Evolutionary conservation across 2,888 invertebrate genomes (phyloP), one percentile per base, ranked within the genome.

Genomic region (Agrotis exclamationis): DNA sequence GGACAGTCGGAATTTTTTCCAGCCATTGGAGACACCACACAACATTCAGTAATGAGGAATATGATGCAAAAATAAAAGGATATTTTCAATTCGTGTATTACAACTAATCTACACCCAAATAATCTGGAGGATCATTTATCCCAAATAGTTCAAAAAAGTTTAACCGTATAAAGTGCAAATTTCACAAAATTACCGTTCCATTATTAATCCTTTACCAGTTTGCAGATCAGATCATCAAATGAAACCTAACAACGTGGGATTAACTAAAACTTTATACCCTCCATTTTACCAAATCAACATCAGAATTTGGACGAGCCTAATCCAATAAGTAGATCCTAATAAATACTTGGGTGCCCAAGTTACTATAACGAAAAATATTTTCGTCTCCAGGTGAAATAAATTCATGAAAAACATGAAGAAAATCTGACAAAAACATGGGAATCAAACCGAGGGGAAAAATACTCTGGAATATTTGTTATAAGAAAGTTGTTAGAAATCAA

Each of bases 361-460:
- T 39, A 58, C 48, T 20, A 47, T 14, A 47, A 7, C 28, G 63
- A 74, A 79, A 63, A 79, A 74, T 79, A 68, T 74, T 74, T 79
- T 67, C 44, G 53, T 66, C 44, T 20, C 2, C 60, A 68, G 54
- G 51, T 64, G 45, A 70, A 76, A 70, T 60, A 57, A 70, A 67
- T 64, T 79, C 70, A 70, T 70, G 59, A 63, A 80, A 76, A 79
- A 80, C 48, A 66, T 53, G n/a, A n/a, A 57, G 63, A 50, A 20
- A 33, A 53, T 56, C 63, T 24, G 39, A 65, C 54, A 53, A 81
- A 67, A 80, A 77, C 58, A 78, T 28, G 39, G 18, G 65, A 56
- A 64, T 39, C 63, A 58, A 68, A 74, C 33, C 22, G 51, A 45
- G 53, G 58, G 68, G 63, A 58, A 50, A 56, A 56, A 65, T 22